Percentiles rank a stretch among this genome's conserved stretches.
Conservation (phyloP, 2,113 vertebrate species). For the Todiramphus chloris region DNA sequence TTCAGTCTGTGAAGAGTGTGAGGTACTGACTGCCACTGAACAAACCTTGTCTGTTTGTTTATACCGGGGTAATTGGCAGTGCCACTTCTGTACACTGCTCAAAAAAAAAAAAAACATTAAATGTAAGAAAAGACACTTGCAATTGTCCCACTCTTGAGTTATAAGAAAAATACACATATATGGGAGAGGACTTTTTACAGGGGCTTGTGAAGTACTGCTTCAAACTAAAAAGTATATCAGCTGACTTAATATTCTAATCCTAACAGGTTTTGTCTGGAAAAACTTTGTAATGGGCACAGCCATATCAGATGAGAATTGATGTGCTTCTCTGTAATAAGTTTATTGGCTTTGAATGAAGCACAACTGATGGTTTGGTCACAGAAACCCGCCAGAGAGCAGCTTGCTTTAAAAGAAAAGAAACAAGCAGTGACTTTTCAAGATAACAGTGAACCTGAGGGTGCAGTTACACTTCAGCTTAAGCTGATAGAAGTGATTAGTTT, state of each 20-base stretch:
- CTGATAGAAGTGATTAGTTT: slow-evolving; percentile 52
- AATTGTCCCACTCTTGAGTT: background rate
- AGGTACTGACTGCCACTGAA: background rate
- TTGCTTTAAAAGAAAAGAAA: slow-evolving; percentile 67
- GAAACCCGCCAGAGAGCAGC: slow-evolving; percentile 71
- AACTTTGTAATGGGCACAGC: slow-evolving; percentile 33
- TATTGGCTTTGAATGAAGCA: slow-evolving; percentile 68
- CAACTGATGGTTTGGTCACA: slow-evolving; percentile 74
- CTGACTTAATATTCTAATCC: slow-evolving; percentile 6
- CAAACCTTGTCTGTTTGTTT: background rate
- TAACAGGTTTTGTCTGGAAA: slow-evolving; percentile 47
- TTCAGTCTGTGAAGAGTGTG: background rate
- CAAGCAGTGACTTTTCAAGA: slow-evolving; percentile 65
- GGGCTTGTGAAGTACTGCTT: background rate
- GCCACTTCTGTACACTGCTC: background rate
- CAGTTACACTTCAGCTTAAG: slow-evolving; percentile 49
- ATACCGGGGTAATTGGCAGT: background rate
- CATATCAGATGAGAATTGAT: slow-evolving; percentile 62
- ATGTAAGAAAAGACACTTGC: background rate
- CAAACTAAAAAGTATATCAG: background rate
- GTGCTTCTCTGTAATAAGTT: slow-evolving; percentile 49
- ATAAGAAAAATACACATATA: background rate
- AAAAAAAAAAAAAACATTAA: background rate
- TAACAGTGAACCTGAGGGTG: slow-evolving; percentile 64
- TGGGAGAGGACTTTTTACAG: background rate